These are phyloP conservation scores for Gobius niger DNA, from an alignment of 2,113 vertebrate species.

Conservation along the genomic window DNA sequence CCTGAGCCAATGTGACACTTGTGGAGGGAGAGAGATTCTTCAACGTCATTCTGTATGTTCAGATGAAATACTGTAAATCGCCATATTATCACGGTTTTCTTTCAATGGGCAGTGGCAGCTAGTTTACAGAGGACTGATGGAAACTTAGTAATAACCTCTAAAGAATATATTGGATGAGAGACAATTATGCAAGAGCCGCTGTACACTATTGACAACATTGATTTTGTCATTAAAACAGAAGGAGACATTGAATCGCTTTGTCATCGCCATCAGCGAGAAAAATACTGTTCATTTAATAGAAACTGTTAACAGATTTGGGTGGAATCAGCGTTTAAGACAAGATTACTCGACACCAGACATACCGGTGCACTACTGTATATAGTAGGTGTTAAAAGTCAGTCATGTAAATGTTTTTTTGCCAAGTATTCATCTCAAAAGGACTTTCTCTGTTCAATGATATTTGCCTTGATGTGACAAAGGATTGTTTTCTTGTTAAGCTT, in stretches of 20 bases:
- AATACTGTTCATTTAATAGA: too few relatives aligned
- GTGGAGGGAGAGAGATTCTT: constrained; percentile 10
- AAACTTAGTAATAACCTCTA: background rate
- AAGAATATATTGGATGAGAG: background rate
- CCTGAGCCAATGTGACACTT: constrained; percentile 2
- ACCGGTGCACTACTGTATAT: too few relatives aligned
- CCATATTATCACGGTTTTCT: too few relatives aligned
- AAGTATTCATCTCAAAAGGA: too few relatives aligned
- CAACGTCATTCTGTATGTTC: background rate
- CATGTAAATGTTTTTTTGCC: too few relatives aligned
- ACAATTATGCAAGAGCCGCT: background rate
- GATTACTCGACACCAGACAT: too few relatives aligned
- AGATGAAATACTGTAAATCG: background rate
- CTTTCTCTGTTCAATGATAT: too few relatives aligned
- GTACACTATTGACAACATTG: background rate
- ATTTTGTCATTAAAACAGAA: background rate
- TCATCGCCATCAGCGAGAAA: background rate
- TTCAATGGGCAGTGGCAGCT: background rate
- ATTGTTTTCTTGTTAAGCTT: too few relatives aligned
- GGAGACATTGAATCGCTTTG: background rate
- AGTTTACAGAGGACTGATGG: background rate
- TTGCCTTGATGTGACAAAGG: too few relatives aligned
- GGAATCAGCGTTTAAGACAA: too few relatives aligned
- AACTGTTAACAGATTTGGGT: too few relatives aligned
- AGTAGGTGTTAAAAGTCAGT: too few relatives aligned